A percentile compares a stretch with the other conserved stretches of the same genome.
Evolutionary conservation across 2,888 invertebrate species (phyloP).

Genomic region (Heliconius charithonia): DNA sequence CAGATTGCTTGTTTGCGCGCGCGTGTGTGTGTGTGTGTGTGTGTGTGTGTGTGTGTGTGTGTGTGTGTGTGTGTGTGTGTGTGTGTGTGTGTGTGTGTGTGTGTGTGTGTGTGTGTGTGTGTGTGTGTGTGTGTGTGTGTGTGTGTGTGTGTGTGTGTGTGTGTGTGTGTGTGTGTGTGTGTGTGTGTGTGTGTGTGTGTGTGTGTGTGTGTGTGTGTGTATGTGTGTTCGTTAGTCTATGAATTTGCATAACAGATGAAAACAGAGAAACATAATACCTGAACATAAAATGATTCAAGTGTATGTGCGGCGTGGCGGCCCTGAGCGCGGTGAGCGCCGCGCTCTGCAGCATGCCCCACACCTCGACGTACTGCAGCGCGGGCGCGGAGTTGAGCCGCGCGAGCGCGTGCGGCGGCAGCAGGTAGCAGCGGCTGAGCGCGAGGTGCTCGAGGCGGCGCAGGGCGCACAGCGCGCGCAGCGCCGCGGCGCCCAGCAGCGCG

Average conservation of each 20-base stretch:
- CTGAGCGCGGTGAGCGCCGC: slow-evolving; percentile 71
- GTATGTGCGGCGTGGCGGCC: slow-evolving; percentile 66
- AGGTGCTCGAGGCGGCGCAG: slow-evolving; percentile 88
- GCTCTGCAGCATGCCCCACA: slow-evolving; percentile 90
- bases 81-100: background rate
- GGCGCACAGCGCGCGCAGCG: slow-evolving; percentile 57
- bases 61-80: background rate
- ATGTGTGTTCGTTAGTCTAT: too few relatives aligned
- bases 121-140: background rate
- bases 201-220: background rate
- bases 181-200: background rate
- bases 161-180: background rate
- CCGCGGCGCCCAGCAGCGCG: slow-evolving; percentile 85
- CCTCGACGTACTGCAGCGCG: slow-evolving; percentile 89
- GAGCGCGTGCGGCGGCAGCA: slow-evolving; percentile 88
- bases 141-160: background rate
- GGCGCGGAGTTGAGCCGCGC: slow-evolving; percentile 86
- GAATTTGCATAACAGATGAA: background rate
- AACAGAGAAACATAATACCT: slow-evolving; percentile 59
- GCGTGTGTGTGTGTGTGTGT: background rate
- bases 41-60: background rate
- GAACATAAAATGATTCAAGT: slow-evolving; percentile 78
- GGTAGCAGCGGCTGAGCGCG: slow-evolving; percentile 91
- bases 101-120: background rate
- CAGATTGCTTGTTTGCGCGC: background rate